Base-by-base conservation (phyloP, 2,113 vertebrate genomes). In the Ciconia boyciana region DNA sequence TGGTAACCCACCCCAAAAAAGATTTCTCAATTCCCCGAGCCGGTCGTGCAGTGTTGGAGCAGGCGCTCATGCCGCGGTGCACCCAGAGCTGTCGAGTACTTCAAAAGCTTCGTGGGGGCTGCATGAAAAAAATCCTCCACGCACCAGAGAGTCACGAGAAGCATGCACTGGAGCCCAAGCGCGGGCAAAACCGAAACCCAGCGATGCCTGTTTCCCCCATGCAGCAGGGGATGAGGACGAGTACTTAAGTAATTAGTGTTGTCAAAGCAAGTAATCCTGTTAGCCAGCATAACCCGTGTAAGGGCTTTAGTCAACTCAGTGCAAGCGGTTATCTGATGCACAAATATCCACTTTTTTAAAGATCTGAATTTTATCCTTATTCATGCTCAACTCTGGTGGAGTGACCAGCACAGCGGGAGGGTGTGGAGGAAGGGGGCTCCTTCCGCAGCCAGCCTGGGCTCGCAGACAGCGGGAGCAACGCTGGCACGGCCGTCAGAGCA, bases 201-300 rank as follows among this genome's bases (percentile, higher is more conserved):
- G 39, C 8, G 2, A 9, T 25, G 55, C 44, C 72, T 25, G 0
- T 34, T 25, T 39, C 41, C 51, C 43, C n/a, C 52, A 8, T 1
- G 22, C 64, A 57, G 71, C 25, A 32, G 41, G 41, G 71, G 60
- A 34, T 28, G 71, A 93, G 83, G 78, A 64, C 0, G 6, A 90
- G 46, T 11, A 29, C 34, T 88, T 91, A 80, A 86, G 81, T 86
- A 46, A 87, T 87, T 83, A 81, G 79, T 1, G 57, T 13, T 66
- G 83, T 91, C 83, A 71, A 71, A 91, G 88, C 31, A 17, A 66
- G 64, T 93, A 95, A 93, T 81, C 88, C 88, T 18, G 66, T 91
- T 88, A 95, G 87, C 29, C 49, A 14, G 82, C 68, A 60, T 3
- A 76, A 81, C 74, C 41, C 51, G 71, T 68, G 55, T 68, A 61